Evolutionary conservation across 2,888 invertebrate species (phyloP).

Genomic region (Dastarcus helophoroides): DNA sequence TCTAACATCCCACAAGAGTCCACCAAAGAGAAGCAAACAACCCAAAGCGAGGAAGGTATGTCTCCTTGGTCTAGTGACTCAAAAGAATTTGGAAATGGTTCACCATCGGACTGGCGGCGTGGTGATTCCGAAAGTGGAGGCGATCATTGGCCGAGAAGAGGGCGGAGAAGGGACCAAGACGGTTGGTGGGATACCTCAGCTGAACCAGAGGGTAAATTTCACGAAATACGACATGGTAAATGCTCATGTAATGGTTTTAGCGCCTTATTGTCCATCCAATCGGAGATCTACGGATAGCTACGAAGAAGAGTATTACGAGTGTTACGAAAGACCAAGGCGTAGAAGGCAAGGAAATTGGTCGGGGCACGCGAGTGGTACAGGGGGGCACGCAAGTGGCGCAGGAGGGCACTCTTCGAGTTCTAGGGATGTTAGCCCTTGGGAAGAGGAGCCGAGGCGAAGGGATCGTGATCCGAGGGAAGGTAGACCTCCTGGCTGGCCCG

Average conservation of each 20-base stretch:
- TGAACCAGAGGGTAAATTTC: conserved; percentile 32
- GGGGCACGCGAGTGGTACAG: conserved; percentile 23
- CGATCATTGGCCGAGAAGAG: conserved; percentile 29
- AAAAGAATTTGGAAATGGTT: conserved; percentile 44
- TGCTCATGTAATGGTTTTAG: conserved; percentile 12
- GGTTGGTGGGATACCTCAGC: conserved; percentile 39
- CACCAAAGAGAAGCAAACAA: conserved; percentile 28
- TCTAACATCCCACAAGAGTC: conserved; percentile 23
- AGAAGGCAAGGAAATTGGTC: conserved; percentile 20
- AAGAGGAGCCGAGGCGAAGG: conserved; percentile 48
- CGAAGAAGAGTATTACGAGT: conserved; percentile 36
- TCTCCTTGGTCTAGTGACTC: conserved; percentile 74
- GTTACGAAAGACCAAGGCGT: conserved; percentile 31
- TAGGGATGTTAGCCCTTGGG: conserved; percentile 71
- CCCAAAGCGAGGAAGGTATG: conserved; percentile 42
- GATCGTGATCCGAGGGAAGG: conserved; percentile 37
- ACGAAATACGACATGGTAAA: too few relatives aligned
- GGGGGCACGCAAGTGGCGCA: conserved; percentile 16
- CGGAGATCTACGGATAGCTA: conserved; percentile 36
- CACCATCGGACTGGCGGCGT: conserved; percentile 38
- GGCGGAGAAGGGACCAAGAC: conserved; percentile 33
- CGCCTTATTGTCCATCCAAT: conserved; percentile 27
- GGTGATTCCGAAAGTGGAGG: conserved; percentile 39
- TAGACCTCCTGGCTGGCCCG: conserved; percentile 36
- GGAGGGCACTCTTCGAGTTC: conserved; percentile 52